phyloP scores from a whole-genome alignment of 2,113 vertebrate genomes.

The Chiloscyllium plagiosum region DNA sequence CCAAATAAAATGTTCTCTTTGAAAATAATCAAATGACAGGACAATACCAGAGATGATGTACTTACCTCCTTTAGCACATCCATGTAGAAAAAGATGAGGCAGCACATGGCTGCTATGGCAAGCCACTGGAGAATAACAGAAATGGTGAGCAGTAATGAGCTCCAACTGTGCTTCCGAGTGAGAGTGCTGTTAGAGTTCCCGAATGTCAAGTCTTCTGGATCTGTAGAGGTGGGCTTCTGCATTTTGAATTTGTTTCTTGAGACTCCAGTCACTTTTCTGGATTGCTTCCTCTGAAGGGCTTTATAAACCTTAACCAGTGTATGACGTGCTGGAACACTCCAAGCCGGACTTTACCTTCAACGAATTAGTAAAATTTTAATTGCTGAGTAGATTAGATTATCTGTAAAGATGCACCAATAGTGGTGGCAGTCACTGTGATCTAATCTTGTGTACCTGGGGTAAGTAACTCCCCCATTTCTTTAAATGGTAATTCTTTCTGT shows the following conservation, averaged over 20 bases:
- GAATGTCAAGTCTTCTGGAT: neutral
- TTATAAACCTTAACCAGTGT: neutral
- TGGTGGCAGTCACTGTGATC: neutral
- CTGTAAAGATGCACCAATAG: constrained; percentile 14
- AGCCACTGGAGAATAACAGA: neutral
- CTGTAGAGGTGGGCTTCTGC: neutral
- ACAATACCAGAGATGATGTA: too few relatives aligned
- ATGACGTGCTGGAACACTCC: constrained; percentile 23
- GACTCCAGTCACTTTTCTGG: neutral
- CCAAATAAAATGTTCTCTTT: neutral
- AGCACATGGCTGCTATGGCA: neutral
- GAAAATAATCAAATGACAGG: too few relatives aligned
- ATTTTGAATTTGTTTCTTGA: neutral
- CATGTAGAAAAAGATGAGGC: neutral
- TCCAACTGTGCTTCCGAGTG: neutral
- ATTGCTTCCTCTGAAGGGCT: too few relatives aligned
- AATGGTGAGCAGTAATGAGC: neutral
- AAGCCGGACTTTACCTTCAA: neutral
- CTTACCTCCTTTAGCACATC: constrained; percentile 4
- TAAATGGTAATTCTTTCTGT: neutral
- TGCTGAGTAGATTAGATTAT: constrained; percentile 27
- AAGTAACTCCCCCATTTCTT: neutral
- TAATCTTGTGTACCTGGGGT: neutral
- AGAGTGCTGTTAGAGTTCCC: neutral
- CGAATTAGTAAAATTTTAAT: neutral